Evolutionary conservation across 1,140 invertebrate genomes (phyloP), one percentile per base, ranked within the genome.

Genomic region (Agrypnia vestita): DNA sequence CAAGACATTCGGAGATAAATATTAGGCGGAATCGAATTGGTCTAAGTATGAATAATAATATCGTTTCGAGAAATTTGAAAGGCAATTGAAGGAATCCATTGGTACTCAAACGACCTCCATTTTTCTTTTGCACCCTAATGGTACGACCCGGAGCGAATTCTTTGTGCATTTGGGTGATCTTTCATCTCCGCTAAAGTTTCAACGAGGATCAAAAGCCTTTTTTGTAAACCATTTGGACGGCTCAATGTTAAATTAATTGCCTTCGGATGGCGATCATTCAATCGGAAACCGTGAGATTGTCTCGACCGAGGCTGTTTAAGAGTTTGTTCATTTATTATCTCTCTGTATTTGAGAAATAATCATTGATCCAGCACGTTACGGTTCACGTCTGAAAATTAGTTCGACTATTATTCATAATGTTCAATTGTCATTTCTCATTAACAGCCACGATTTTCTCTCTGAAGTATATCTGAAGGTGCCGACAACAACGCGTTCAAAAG

Each of bases 31-130:
- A 62, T 25, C 25, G 12, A 62, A 62, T 25, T 35, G 9, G 67
- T 12, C 47, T n/a, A 69, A 71, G 46, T 71, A 71, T 49, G 67
- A 71, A 71, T 49, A 71, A 71, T 71, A 71, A 49, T 21, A 71
- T 15, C 44, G 17, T 71, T 71, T 17, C n/a, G 11, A 49, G 67
- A 71, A 51, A 71, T 71, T 71, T 71, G 12, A 71, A 71, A 71
- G 67, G 67, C 67, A 49, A 71, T 71, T 51, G 67, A 49, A 71
- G 67, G 67, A 71, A 71, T 71, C n/a, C 67, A 53, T 71, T 51
- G 67, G 46, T 71, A 21, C 46, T 35, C 15, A 71, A 71, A 71
- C 15, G 67, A 71, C 47, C 47, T 47, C 17, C 15, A 53, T 21
- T 71, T 71, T 71, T 71, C 67, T 71, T 71, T 71, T 47, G 46